Conservation (phyloP, 2,797 vertebrate species). For the Parauchenoglanis ngamensis region DNA sequence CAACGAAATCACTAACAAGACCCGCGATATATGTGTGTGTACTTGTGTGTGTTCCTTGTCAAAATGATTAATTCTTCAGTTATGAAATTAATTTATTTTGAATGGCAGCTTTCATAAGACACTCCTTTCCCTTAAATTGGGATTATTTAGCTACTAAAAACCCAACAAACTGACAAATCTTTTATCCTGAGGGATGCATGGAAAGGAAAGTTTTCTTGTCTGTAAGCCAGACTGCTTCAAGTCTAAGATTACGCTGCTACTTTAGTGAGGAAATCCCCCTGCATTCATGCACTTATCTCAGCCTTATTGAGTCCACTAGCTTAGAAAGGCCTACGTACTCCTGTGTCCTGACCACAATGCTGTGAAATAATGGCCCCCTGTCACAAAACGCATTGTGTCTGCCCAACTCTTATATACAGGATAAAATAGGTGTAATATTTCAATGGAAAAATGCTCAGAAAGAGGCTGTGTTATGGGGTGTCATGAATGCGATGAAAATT, state of each 20-base stretch:
- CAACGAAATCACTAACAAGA: background rate
- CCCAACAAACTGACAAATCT: background rate
- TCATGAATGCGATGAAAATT: conserved; percentile 63
- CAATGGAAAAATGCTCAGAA: background rate
- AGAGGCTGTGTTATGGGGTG: conserved; percentile 19
- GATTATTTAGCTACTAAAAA: background rate
- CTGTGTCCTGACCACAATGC: conserved; percentile 7
- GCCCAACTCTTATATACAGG: background rate
- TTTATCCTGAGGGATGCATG: background rate
- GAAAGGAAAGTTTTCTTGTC: background rate
- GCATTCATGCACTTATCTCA: conserved; percentile 34
- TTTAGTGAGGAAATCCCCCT: conserved; percentile 35
- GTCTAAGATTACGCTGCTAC: conserved; percentile 29
- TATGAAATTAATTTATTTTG: background rate
- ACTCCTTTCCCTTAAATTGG: background rate
- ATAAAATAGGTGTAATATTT: background rate
- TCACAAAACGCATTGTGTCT: background rate
- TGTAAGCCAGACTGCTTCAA: background rate
- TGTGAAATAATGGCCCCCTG: background rate
- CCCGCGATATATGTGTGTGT: background rate
- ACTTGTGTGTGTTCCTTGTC: background rate
- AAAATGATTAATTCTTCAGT: background rate
- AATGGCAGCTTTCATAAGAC: background rate
- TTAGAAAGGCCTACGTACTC: conserved; percentile 3
- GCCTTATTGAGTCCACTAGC: conserved; percentile 34